Evolutionary conservation across 1,140 invertebrate genomes (phyloP).

Genomic region (Bilobella aurantiaca): DNA sequence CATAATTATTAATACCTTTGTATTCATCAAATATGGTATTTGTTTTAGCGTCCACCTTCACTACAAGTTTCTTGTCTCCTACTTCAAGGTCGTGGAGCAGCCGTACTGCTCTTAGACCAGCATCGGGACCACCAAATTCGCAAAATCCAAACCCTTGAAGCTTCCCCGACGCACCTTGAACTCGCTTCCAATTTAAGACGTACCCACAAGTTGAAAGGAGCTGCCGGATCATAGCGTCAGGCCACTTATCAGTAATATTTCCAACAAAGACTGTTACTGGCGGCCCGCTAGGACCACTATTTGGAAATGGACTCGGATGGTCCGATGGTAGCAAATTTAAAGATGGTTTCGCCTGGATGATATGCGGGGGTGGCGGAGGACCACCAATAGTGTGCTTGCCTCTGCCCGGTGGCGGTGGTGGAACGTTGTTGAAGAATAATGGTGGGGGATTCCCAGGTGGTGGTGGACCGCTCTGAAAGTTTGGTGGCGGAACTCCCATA

Average conservation of each 20-base stretch:
- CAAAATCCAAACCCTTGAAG: slow-evolving; percentile 89
- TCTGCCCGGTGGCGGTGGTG: slow-evolving; percentile 28
- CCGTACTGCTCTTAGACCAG: slow-evolving; percentile 83
- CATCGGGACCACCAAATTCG: slow-evolving; percentile 88
- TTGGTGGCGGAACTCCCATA: slow-evolving; percentile 37
- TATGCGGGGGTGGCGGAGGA: slow-evolving; percentile 31
- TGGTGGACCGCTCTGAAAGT: slow-evolving; percentile 34
- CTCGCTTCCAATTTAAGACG: slow-evolving; percentile 92
- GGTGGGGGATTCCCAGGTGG: slow-evolving; percentile 31
- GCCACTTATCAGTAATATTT: slow-evolving; percentile 91
- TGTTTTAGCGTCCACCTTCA: slow-evolving; percentile 96
- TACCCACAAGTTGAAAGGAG: slow-evolving; percentile 82
- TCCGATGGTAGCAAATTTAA: background rate
- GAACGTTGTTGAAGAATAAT: slow-evolving; percentile 28
- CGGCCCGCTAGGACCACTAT: slow-evolving; percentile 52
- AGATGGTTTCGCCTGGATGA: slow-evolving; percentile 5
- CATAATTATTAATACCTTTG: slow-evolving; percentile 52
- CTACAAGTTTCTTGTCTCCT: slow-evolving; percentile 84
- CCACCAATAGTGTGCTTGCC: background rate
- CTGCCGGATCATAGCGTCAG: slow-evolving; percentile 87
- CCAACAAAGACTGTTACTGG: slow-evolving; percentile 96
- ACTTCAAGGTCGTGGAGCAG: slow-evolving; percentile 88
- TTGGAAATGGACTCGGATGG: slow-evolving; percentile 6
- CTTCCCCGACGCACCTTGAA: slow-evolving; percentile 60
- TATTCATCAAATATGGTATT: slow-evolving; percentile 87